These are phyloP conservation scores for Drosophila multiciliata DNA, from an alignment of 2,888 invertebrate species.

Conservation along the genomic window DNA sequence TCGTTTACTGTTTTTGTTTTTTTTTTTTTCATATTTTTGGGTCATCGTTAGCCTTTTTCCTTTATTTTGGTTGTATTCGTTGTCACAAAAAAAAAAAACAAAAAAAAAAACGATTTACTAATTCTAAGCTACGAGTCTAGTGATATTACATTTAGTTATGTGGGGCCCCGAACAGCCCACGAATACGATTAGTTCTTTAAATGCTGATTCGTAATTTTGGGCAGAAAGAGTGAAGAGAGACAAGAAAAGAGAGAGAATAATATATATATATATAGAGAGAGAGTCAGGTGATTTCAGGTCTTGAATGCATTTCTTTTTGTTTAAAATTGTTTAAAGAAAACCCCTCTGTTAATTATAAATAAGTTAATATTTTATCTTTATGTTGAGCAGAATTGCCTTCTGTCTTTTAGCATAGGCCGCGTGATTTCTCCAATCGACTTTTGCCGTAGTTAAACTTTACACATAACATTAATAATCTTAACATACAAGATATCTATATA, in stretches of 20 bases:
- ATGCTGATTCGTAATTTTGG: constrained; percentile 48
- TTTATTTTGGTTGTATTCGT: constrained; percentile 15
- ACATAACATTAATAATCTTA: constrained; percentile 2
- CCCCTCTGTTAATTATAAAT: constrained; percentile 10
- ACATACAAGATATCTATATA: neutral
- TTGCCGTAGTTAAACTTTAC: constrained; percentile 43
- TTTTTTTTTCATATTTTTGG: constrained; percentile 10
- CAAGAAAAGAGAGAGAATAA: constrained; percentile 5
- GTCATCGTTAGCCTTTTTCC: constrained; percentile 8
- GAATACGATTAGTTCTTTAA: constrained; percentile 49
- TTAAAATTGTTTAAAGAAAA: constrained; percentile 35
- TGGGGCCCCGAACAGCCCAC: constrained; percentile 15
- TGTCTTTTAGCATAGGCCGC: constrained; percentile 32
- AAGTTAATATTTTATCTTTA: constrained; percentile 11
- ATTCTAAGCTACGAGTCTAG: constrained; percentile 79
- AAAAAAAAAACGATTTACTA: constrained; percentile 32
- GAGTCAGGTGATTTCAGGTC: constrained; percentile 29
- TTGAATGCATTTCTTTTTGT: constrained; percentile 46
- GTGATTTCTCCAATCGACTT: constrained; percentile 43
- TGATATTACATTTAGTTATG: constrained; percentile 82
- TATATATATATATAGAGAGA: neutral
- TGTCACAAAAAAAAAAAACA: neutral
- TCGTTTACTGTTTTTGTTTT: constrained; percentile 20
- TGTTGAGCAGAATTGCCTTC: constrained; percentile 16
- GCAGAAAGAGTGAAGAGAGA: constrained; percentile 14